Base-by-base conservation (phyloP, 1,140 invertebrate species). In the Asbolus verrucosus region DNA sequence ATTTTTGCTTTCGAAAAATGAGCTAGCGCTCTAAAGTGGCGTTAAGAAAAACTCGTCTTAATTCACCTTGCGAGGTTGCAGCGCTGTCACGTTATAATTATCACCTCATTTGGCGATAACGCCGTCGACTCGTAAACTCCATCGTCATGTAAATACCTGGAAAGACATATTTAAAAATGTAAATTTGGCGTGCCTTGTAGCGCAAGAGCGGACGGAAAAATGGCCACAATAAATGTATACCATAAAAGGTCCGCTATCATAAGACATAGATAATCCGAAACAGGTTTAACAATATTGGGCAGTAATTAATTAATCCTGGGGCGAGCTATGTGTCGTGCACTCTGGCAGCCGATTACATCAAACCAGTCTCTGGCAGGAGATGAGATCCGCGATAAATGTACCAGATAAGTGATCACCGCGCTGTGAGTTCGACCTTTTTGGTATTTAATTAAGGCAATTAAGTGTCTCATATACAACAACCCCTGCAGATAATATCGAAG, bases 391-490 rank as follows among this genome's bases (percentile, higher is more conserved):
- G 75, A 76, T 76, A 76, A 76, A 75, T 70, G 75, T 71, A 59
- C 38, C 43, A 74, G 76, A 77, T 77, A 77, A 77, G 67, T 77
- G 77, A 76, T 76, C 73, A 73, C 59, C 67, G 66, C 69, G 72
- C 63, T 65, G 73, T 67, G 75, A 73, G 69, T 78, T 75, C 73
- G 71, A 76, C 71, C 73, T 78, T 78, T 77, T 76, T 73, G 65
- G 77, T 78, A 77, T 77, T 78, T 78, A 77, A 78, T 78, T 78
- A 78, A 78, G 73, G 77, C 77, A 78, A 78, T 78, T 78, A 78
- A 78, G 77, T 73, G 74, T 75, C 74, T 73, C 76, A 78, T 77
- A 77, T 76, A 77, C 77, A 76, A 76, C 77, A 67, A 77, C 73
- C 76, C 75, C 75, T 70, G 59, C 50, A 69, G 72, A 74, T 74